Base-by-base conservation (phyloP, 1,140 invertebrate species). In the Hirudo medicinalis region DNA sequence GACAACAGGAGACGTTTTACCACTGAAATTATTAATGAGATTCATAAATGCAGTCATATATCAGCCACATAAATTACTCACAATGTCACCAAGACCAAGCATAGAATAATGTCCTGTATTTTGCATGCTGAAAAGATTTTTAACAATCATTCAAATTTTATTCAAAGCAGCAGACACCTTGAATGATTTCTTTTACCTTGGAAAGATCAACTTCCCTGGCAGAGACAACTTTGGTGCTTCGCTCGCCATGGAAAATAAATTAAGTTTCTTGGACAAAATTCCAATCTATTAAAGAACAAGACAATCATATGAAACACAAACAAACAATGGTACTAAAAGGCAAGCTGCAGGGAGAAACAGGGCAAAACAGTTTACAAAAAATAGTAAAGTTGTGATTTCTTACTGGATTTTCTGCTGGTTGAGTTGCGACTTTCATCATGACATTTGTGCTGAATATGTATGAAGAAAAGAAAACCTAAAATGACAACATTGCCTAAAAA, bases 371-470 rank as follows among this genome's bases (percentile, higher is more conserved):
- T n/a, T n/a, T 11, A 32, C 8, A 70, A 20, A 25, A 27, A n/a
- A 54, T 54, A 27, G n/a, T n/a, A 55, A 57, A 54, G n/a, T 57
- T 4, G 4, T 2, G 20, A 29, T 54, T 63, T 77, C 80, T 76
- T 78, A 96, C 92, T 20, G 94, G 94, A 85, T 97, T 97, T 78
- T 97, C 93, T 53, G 94, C 94, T 66, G 92, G 91, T 79, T 92
- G 83, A 49, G 89, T 92, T 54, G 90, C 90, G 69, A 91, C 89
- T 85, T 95, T 95, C 71, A 97, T 93, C 94, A 97, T 97, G 71
- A 97, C 92, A 80, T 97, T 97, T 78, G 94, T 92, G 83, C 91
- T 97, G 85, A 97, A 97, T 79, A 97, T 94, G 79, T 96, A 97
- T 0, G 92, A 94, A 8, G 93, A 96, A 85, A 97, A 97, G 83